Base-by-base conservation (phyloP, 2,113 vertebrate species). In the Rallus limicola region DNA sequence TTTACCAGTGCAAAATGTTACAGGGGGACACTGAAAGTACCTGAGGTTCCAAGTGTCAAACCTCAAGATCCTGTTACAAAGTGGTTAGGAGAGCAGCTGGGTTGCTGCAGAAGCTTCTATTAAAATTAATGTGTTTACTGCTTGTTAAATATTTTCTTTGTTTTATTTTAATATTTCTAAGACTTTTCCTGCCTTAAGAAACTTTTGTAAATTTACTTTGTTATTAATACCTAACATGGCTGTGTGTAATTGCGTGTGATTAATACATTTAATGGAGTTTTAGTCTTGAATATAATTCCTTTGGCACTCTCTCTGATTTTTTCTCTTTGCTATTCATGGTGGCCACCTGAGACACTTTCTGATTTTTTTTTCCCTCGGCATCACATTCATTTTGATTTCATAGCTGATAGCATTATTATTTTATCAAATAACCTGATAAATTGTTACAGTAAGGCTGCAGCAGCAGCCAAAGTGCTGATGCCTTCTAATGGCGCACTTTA, bases 401-500 rank as follows among this genome's bases (percentile, higher is more conserved):
- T 64, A 55, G 55, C 33, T 65, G 36, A 76, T 91, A 88, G 19
- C 40, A 44, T 81, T 88, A 90, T 91, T 92, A 81, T 94, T 95
- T 91, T 88, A 72, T 87, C 91, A 82, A 80, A 91, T 74, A 95
- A 67, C 16, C 40, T 69, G 53, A 76, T 90, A 70, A 94, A 94
- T 89, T 82, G 86, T 55, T 94, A 42, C 46, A 94, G 71, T 29
- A 63, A 38, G 77, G 33, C 68, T 68, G 56, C 42, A 78, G 71
- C 23, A 90, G 65, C 76, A 72, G 68, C 78, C 74, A 55, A 62
- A 86, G 86, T 87, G 52, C 28, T 71, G 65, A 72, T 76, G 59
- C 40, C 86, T 92, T 92, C 88, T 94, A 92, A 96, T 86, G 92
- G 85, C 2, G 2, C 65, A 38, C 76, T 94, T 95, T 92, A 75